Evolutionary conservation across 2,888 invertebrate genomes (phyloP).

Genomic region (Philopedon plagiatum): DNA sequence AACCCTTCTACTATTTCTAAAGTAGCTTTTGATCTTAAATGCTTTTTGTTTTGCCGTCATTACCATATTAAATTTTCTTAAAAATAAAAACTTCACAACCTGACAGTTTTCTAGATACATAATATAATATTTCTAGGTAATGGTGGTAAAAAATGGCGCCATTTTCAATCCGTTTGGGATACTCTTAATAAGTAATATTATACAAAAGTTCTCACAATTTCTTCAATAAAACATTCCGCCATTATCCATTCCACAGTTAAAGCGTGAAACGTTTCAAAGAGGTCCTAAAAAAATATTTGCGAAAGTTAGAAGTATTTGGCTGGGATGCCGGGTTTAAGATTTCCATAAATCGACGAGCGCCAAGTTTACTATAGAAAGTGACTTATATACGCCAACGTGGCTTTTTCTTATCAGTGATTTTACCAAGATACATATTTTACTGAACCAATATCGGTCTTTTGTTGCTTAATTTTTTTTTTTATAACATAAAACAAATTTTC

Average conservation of each 20-base stretch:
- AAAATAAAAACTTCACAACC: no score
- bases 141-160: no score
- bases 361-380: neutral
- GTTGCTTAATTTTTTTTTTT: no score
- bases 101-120: no score
- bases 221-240: neutral
- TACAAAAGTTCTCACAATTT: neutral
- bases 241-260: neutral
- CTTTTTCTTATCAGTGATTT: neutral
- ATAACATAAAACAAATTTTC: neutral
- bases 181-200: no score
- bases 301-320: neutral
- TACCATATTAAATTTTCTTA: no score
- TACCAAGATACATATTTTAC: neutral
- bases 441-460: neutral
- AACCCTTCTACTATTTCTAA: no score
- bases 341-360: neutral
- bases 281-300: constrained; percentile 1
- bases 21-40: no score
- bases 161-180: no score
- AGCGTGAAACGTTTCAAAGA: neutral
- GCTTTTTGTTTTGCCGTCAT: no score
- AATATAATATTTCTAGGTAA: no score
- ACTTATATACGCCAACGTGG: neutral
- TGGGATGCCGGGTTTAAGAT: neutral